Evolutionary conservation across 2,113 vertebrate genomes (phyloP).

Genomic region (Rhipidura dahli): DNA sequence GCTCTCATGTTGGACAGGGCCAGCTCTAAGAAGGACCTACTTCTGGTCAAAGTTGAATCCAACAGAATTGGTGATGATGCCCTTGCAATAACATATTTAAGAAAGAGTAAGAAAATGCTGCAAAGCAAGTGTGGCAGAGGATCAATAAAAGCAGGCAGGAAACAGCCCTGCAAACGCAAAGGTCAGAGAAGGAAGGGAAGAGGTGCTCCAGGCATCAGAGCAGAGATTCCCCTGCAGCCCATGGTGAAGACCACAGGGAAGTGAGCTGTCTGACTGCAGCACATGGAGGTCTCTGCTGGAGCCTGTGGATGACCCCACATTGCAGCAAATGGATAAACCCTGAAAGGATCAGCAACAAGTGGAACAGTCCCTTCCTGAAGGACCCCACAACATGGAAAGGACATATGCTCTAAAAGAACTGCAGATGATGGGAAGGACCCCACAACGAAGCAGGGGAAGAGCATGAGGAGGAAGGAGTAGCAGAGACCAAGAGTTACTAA

Average conservation of each 20-base stretch:
- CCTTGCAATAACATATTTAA: not conserved
- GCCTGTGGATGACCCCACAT: not conserved
- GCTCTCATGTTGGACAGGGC: not conserved
- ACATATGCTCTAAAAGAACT: not conserved
- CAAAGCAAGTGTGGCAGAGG: not conserved
- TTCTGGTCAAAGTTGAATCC: not conserved
- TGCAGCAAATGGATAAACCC: not conserved
- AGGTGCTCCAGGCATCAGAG: not conserved
- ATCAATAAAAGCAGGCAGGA: not conserved
- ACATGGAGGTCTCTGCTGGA: not conserved
- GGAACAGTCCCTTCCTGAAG: not conserved
- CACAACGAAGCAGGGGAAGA: not conserved
- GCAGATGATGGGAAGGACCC: accelerated
- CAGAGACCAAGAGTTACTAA: not conserved
- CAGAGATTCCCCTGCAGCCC: not conserved
- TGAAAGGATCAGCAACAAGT: not conserved
- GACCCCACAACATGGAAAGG: not conserved
- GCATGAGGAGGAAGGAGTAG: not conserved
- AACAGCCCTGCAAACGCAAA: not conserved
- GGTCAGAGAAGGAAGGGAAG: not conserved
- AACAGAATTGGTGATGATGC: not conserved
- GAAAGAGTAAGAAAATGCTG: not conserved
- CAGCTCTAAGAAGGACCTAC: not conserved
- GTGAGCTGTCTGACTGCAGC: not conserved
- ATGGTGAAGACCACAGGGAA: not conserved